phyloP scores from a whole-genome alignment of 1,140 invertebrate genomes.

The Scaptomyza graminum region DNA sequence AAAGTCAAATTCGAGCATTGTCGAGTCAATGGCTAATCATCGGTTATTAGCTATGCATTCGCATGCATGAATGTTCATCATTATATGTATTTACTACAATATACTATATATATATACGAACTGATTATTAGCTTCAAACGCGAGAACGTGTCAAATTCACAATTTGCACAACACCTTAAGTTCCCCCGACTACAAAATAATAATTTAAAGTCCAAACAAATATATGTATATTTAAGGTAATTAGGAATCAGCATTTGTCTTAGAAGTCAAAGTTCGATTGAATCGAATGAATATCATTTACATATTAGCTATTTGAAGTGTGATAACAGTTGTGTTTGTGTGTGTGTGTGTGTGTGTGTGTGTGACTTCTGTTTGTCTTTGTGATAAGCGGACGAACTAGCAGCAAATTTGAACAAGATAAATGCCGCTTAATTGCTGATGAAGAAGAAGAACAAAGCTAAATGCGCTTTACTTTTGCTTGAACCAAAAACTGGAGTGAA shows the following conservation, averaged over 20 bases:
- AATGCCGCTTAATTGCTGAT: conserved; percentile 64
- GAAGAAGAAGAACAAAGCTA: conserved; percentile 33
- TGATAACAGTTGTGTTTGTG: conserved; percentile 17
- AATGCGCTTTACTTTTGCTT: conserved; percentile 9
- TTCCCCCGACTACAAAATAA: no score
- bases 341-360: conserved; percentile 14
- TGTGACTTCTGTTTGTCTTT: conserved; percentile 53
- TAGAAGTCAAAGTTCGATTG: no score
- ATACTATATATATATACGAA: not conserved
- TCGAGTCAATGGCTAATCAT: conserved; percentile 4
- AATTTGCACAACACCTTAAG: not conserved
- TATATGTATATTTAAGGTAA: no score
- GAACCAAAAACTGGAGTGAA: not conserved
- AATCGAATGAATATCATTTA: no score
- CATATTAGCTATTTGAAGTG: not conserved
- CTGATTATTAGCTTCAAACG: conserved; percentile 7
- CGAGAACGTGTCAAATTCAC: conserved; percentile 20
- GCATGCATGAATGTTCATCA: conserved; percentile 2
- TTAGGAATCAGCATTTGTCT: no score
- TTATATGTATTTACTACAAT: no score
- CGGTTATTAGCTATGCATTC: conserved; percentile 4
- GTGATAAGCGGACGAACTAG: conserved; percentile 54
- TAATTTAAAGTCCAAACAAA: no score
- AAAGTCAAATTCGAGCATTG: conserved; percentile 2
- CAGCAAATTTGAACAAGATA: conserved; percentile 75